Base-by-base conservation (phyloP, 2,113 vertebrate species). In the Phalacrocorax aristotelis region DNA sequence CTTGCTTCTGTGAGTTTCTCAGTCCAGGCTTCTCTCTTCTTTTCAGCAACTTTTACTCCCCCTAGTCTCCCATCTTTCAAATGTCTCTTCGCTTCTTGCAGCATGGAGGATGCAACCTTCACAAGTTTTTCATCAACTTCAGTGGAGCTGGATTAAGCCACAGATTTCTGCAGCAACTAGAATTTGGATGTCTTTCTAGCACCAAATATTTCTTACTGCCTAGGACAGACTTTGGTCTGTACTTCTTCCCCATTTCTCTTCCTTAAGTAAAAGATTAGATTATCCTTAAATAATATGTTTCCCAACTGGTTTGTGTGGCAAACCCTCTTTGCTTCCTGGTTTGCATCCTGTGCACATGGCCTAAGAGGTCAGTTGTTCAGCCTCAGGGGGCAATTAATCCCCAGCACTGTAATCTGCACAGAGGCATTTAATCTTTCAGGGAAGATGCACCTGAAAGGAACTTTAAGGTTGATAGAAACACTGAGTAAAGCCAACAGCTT, bases 391-490 rank as follows among this genome's bases (percentile, higher is more conserved):
- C 75, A 86, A 94, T 97, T 96, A 93, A 96, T 95, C 79, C 90
- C 71, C 76, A 88, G 40, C 62, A 94, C 84, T 60, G 75, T 90
- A 96, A 96, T 95, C 96, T 95, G 84, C 93, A 94, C 62, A 83
- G 78, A 96, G 89, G 87, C 55, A 96, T 96, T 96, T 97, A 96
- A 95, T 97, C 96, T 97, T 94, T 86, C 64, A 95, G 93, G 91
- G 88, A 95, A 95, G 93, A 94, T 90, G 71, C 93, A 96, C 91
- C 96, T 97, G 84, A 96, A 97, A 95, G 55, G 84, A 95, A 52
- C 93, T 95, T 91, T 96, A 75, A 93, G 17, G 78, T 23, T 91
- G 84, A 95, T 51, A 90, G 84, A 91, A 96, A 61, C 87, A 91
- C 75, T 74, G 74, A 95, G 84, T 42, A 96, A 95, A 94, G 81